Conservation (phyloP, 1,140 invertebrate species). For the Zaprionus nigranus region DNA sequence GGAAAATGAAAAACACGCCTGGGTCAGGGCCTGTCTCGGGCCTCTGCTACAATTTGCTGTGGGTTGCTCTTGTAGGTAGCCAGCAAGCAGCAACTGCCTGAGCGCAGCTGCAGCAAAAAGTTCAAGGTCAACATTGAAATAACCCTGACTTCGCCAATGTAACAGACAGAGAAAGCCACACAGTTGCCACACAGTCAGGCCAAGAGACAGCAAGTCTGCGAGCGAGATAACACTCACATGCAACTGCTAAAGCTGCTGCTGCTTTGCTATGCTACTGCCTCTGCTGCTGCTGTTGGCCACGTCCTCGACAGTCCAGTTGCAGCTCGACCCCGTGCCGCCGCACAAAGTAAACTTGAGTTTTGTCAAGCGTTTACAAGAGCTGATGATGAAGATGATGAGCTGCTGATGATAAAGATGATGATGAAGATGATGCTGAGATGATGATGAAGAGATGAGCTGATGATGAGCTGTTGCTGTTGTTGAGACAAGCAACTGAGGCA, state of each 20-base stretch:
- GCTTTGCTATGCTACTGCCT: too few relatives aligned
- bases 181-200: not conserved
- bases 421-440: slow-evolving; percentile 11
- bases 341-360: slow-evolving; percentile 24
- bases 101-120: slow-evolving; percentile 66
- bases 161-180: slow-evolving; percentile 36
- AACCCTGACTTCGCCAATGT: slow-evolving; percentile 55
- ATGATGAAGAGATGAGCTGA: slow-evolving; percentile 23
- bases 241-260: not conserved
- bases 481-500: slow-evolving; percentile 15
- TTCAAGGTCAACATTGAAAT: slow-evolving; percentile 75
- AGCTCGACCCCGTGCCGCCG: not conserved
- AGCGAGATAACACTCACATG: slow-evolving; percentile 1
- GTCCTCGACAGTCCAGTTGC: not conserved
- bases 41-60: slow-evolving; percentile 11
- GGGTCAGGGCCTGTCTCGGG: slow-evolving; percentile 60
- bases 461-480: not conserved
- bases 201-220: slow-evolving; percentile 17
- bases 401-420: slow-evolving; percentile 3
- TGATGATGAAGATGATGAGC: slow-evolving; percentile 24
- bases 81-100: slow-evolving; percentile 5
- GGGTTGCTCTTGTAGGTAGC: too few relatives aligned
- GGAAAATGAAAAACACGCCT: slow-evolving; percentile 28
- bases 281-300: not conserved
- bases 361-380: slow-evolving; percentile 24